Base-by-base conservation (phyloP, 2,113 vertebrate species). In the Taurulus bubalis region DNA sequence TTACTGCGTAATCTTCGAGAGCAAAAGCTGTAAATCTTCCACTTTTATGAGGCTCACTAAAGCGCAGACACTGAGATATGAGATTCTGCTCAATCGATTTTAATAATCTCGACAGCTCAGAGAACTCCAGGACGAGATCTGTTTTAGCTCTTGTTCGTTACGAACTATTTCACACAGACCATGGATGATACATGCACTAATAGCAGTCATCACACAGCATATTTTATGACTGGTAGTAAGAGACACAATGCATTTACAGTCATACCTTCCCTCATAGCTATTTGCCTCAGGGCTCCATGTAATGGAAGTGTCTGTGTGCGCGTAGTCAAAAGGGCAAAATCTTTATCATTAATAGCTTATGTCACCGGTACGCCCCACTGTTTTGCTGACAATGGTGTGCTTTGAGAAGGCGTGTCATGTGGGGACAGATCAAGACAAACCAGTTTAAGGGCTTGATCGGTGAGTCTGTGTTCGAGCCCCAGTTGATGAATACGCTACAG, bases 371-470 rank as follows among this genome's bases (percentile, higher is more conserved):
- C 11, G 24, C 58, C 34, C 72, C 56, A 88, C 45, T 86, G 85
- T 91, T 91, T 68, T 83, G 76, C 71, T 89, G 82, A 83, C 84
- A 91, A 83, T 42, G 34, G 36, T 51, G 53, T 95, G 93, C 92
- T 94, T 93, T 53, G 76, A 75, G 80, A 95, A 85, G 93, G 94
- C 91, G 86, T 90, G 86, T 51, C 30, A 75, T 80, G 70, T 83
- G 80, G 84, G 59, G n/a, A 20, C 20, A 58, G 74, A 94, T 89
- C 93, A 83, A 91, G 94, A 92, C 79, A 71, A 93, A 94, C 94
- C 91, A 85, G 94, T 94, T 95, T 77, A 32, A 40, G 1, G 24
- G n/a, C 55, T 82, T 38, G 79, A 72, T 73, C 53, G 47, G 69
- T 78, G 71, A 83, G 67, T 82, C 24, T 84, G 69, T 55, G 64